Percentiles rank a stretch among this genome's conserved stretches.
Conservation (phyloP, 2,113 vertebrate species). For the Nyctibius bracteatus region DNA sequence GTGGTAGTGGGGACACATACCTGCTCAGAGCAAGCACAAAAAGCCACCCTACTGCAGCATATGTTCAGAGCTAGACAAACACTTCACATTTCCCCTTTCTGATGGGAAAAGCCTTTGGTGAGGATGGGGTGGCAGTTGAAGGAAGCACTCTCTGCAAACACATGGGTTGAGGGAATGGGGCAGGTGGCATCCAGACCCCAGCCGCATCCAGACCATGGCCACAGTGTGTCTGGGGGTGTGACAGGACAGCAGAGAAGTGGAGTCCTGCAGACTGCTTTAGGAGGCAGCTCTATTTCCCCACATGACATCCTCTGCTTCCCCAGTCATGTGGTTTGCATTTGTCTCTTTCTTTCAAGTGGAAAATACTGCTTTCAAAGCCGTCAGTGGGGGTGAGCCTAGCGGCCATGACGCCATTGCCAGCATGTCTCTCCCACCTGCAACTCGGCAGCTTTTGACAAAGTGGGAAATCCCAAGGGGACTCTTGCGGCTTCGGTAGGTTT, state of each 20-base stretch:
- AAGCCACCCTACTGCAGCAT: not conserved
- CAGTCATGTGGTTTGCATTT: not conserved
- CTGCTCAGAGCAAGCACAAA: not conserved
- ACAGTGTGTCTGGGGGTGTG: not conserved
- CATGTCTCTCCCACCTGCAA: not conserved
- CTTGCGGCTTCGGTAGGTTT: not conserved
- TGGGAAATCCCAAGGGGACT: not conserved
- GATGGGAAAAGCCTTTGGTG: not conserved
- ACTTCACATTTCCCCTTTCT: not conserved
- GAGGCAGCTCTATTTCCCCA: not conserved
- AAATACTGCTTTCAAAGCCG: not conserved
- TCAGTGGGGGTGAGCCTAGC: fast-evolving
- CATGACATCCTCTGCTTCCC: not conserved
- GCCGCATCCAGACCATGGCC: fast-evolving
- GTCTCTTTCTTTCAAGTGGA: not conserved
- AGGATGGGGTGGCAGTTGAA: not conserved
- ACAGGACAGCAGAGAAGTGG: not conserved
- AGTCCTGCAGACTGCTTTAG: not conserved
- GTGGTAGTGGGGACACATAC: not conserved
- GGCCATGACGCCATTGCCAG: not conserved
- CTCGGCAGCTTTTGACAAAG: not conserved
- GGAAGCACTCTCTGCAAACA: not conserved
- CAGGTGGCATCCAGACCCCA: not conserved
- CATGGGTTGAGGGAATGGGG: not conserved
- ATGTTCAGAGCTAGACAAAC: not conserved